phyloP scores from a whole-genome alignment of 2,113 vertebrate genomes.

The Catharus fuscescens region DNA sequence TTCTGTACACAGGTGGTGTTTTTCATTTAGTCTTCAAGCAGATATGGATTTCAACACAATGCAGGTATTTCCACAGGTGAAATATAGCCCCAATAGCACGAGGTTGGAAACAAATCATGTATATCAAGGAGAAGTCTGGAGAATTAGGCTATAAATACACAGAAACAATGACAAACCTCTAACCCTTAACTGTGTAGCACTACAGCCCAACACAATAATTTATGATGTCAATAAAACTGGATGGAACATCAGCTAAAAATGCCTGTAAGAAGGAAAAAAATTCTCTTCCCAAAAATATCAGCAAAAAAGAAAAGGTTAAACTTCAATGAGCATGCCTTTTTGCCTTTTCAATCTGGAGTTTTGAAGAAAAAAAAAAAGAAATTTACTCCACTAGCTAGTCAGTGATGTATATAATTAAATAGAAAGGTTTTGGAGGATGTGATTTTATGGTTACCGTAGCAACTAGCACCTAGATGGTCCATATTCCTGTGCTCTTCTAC shows the following conservation, averaged over 20 bases:
- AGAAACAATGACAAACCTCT: slow-evolving; percentile 55
- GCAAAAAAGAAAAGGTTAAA: slow-evolving; percentile 1
- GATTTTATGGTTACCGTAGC: slow-evolving; percentile 38
- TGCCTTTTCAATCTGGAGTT: neutral
- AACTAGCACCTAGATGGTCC: slow-evolving; percentile 29
- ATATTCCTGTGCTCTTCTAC: neutral
- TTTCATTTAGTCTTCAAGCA: neutral
- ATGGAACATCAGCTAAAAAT: neutral
- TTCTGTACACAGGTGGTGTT: neutral
- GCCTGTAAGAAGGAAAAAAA: neutral
- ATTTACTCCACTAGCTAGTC: neutral
- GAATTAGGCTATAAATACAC: slow-evolving; percentile 44
- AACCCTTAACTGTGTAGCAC: slow-evolving; percentile 18
- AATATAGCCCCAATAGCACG: neutral
- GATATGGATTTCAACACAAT: neutral
- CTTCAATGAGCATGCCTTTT: neutral
- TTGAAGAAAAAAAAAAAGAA: neutral
- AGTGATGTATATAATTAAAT: slow-evolving; percentile 52
- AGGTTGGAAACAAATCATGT: slow-evolving; percentile 12
- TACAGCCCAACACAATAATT: slow-evolving; percentile 23
- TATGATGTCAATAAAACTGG: slow-evolving; percentile 20
- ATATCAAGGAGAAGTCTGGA: slow-evolving; percentile 8
- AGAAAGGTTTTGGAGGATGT: slow-evolving; percentile 32
- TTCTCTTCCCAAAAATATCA: neutral
- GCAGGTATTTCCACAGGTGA: neutral